phyloP scores from a whole-genome alignment of 2,888 invertebrate genomes.

The Stratiomys singularior region DNA sequence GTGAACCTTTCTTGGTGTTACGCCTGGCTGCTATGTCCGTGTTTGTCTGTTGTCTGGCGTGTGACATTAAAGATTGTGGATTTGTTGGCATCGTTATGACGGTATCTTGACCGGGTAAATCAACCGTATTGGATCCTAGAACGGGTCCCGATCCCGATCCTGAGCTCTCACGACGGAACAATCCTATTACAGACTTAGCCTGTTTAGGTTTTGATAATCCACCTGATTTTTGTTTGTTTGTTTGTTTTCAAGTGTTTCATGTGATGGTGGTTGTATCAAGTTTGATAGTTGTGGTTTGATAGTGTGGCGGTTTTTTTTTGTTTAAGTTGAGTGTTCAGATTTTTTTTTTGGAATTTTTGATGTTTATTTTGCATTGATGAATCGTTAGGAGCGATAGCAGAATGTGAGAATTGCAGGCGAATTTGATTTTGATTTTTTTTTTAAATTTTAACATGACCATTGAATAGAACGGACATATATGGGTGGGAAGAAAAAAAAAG shows the following conservation, averaged over 20 bases:
- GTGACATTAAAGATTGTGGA: conserved; percentile 67
- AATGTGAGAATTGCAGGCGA: conserved; percentile 40
- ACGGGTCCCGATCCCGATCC: conserved; percentile 72
- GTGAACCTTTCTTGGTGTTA: conserved; percentile 80
- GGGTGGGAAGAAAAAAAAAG: conserved; percentile 43
- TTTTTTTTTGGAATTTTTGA: conserved; percentile 30
- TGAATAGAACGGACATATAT: conserved; percentile 43
- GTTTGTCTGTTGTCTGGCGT: conserved; percentile 71
- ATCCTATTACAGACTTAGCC: conserved; percentile 88
- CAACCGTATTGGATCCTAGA: conserved; percentile 63
- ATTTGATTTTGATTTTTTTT: conserved; percentile 18
- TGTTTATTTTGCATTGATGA: conserved; percentile 28
- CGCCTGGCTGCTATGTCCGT: conserved; percentile 75
- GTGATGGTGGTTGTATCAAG: conserved; percentile 46
- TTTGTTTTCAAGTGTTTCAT: conserved; percentile 45
- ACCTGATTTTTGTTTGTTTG: conserved; percentile 68
- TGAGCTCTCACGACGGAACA: conserved; percentile 85
- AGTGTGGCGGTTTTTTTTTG: neutral
- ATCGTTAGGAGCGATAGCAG: conserved; percentile 44
- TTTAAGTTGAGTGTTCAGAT: conserved; percentile 38
- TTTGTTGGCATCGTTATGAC: conserved; percentile 53
- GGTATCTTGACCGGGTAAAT: conserved; percentile 68
- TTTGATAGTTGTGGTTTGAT: too few species aligned
- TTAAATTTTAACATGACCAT: conserved; percentile 32
- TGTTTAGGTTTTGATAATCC: conserved; percentile 88